These are phyloP conservation scores for Hippocampus barbouri DNA, from an alignment of 2,113 vertebrate genomes.

Conservation along the genomic window DNA sequence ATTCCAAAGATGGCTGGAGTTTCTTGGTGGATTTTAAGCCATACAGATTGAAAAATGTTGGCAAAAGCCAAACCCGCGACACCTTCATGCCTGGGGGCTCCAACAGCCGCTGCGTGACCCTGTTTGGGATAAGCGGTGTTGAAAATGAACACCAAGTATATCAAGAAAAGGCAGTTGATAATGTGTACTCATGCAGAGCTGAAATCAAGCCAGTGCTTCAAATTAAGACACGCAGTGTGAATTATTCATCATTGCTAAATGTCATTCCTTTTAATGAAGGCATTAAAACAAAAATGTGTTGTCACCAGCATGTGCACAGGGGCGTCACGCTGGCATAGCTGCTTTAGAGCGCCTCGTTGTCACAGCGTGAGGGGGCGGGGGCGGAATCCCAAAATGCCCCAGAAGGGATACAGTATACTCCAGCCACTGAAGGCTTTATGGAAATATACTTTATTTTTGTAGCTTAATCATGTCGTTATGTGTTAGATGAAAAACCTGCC, in stretches of 20 bases:
- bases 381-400: too few relatives aligned
- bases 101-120: too few relatives aligned
- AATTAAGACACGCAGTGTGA: neutral
- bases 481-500: too few relatives aligned
- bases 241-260: constrained; percentile 7
- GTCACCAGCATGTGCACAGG: neutral
- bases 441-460: too few relatives aligned
- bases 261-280: constrained; percentile 12
- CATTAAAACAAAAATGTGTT: constrained; percentile 17
- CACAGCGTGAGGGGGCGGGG: too few relatives aligned
- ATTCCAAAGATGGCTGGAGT: neutral
- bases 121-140: too few relatives aligned
- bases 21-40: neutral
- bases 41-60: neutral
- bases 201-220: neutral
- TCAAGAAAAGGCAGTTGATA: neutral
- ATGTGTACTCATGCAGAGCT: neutral
- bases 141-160: too few relatives aligned
- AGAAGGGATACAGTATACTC: too few relatives aligned
- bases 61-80: neutral
- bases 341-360: too few relatives aligned
- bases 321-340: too few relatives aligned
- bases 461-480: too few relatives aligned
- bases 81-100: neutral
- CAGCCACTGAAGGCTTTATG: too few relatives aligned